Conservation (phyloP, 2,888 invertebrate species). For the Drosophila quinaria region DNA sequence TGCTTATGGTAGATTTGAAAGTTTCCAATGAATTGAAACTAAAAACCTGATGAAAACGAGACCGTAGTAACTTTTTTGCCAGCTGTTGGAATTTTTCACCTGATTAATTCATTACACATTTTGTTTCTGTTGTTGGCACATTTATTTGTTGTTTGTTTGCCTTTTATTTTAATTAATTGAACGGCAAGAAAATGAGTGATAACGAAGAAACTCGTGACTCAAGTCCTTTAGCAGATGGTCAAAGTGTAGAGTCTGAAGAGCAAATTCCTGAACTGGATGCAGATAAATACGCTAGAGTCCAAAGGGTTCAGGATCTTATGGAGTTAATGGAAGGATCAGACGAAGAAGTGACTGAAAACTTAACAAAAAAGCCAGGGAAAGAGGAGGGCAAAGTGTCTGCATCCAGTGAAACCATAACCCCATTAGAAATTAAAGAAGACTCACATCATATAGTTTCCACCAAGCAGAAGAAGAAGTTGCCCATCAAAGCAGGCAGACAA, state of each 20-base stretch:
- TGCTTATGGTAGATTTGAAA: neutral
- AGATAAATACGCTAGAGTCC: neutral
- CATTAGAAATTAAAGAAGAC: too few species aligned
- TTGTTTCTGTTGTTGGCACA: neutral
- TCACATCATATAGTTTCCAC: too few species aligned
- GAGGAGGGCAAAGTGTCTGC: neutral
- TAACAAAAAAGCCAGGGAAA: neutral
- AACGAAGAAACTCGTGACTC: neutral
- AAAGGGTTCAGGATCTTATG: neutral
- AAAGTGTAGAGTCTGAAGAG: neutral
- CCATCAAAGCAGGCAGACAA: neutral
- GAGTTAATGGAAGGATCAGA: neutral
- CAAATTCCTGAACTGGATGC: neutral
- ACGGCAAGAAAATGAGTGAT: neutral
- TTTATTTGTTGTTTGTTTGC: constrained; percentile 10
- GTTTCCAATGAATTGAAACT: neutral
- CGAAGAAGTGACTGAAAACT: neutral
- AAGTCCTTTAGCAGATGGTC: neutral
- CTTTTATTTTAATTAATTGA: neutral
- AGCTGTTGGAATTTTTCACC: neutral
- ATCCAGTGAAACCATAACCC: neutral
- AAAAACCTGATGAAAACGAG: neutral
- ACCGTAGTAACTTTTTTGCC: neutral
- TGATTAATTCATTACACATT: constrained; percentile 11
- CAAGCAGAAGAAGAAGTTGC: neutral